Base-by-base conservation (phyloP, 2,888 invertebrate genomes). In the Tenthredo amoena region DNA sequence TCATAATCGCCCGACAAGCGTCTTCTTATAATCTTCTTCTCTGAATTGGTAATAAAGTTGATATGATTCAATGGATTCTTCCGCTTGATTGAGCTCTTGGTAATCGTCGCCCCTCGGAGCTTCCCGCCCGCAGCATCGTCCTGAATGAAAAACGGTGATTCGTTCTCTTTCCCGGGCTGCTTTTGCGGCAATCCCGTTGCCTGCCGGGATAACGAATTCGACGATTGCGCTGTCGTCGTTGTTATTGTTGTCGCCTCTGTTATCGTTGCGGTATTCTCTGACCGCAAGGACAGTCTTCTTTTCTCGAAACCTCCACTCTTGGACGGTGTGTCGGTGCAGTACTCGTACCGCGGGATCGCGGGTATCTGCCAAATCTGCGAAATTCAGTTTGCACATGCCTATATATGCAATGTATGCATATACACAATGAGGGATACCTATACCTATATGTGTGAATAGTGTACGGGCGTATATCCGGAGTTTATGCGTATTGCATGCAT, bases 311-410 rank as follows among this genome's bases (percentile, higher is more conserved):
- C 55, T 55, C n/a, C 72, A 74, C 9, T 43, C 43, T 74, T 74
- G 21, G 72, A 74, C 43, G 72, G 40, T 2, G 72, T 43, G 43
- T 43, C n/a, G 40, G 43, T 6, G 72, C 10, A 21, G 72, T 21
- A 21, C 15, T 40, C n/a, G 21, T 43, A 21, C 43, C 43, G 72
- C 12, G 72, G 43, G 26, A 40, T 26, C 71, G 71, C 37, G n/a
- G 34, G 71, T 34, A 71, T 37, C 71, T 71, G 72, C 72, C 72
- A 74, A 21, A 74, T 37, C 72, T 74, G 72, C 43, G 72, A n/a
- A 43, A 43, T 40, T 10, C 1, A 62, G 10, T 7, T 62, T 9
- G n/a, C 18, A 62, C n/a, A 62, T n/a, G 10, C 21, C 10, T 62
- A 62, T n/a, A n/a, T n/a, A n/a, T 1, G 10, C 9, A 43, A 43